Conservation (phyloP, 1,140 invertebrate species). For the Mya arenaria region DNA sequence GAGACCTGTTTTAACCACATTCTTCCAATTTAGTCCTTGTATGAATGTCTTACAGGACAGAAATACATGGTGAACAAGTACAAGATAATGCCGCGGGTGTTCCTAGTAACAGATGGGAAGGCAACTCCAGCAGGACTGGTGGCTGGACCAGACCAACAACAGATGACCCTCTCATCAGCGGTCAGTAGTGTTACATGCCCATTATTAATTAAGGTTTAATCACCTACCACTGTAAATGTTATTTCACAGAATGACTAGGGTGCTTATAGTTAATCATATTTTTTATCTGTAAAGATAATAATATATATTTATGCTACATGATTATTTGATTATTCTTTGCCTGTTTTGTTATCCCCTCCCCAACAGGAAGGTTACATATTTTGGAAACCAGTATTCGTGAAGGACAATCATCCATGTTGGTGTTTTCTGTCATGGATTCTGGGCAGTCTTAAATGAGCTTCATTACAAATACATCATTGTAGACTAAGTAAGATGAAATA, state of each 20-base stretch:
- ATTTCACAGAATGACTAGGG: not conserved
- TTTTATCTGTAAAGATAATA: not conserved
- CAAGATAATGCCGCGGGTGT: slow-evolving; percentile 19
- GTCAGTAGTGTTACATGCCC: not conserved
- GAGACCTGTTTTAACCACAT: too few relatives aligned
- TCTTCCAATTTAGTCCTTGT: too few relatives aligned
- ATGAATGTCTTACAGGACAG: too few relatives aligned
- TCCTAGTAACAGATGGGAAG: slow-evolving; percentile 40
- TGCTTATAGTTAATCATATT: not conserved
- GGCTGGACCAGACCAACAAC: slow-evolving; percentile 1
- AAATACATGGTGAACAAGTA: slow-evolving; percentile 1
- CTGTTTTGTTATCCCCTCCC: not conserved
- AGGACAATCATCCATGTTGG: not conserved
- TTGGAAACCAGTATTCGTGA: not conserved
- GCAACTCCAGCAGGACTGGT: not conserved
- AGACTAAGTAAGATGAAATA: too few relatives aligned
- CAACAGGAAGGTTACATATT: not conserved
- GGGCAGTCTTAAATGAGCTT: not conserved
- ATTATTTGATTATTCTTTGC: not conserved
- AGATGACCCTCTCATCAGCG: not conserved
- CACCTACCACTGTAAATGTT: not conserved
- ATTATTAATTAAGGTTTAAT: not conserved
- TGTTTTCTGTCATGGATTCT: not conserved
- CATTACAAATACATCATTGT: too few relatives aligned
- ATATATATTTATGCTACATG: not conserved